Evolutionary conservation across 2,797 vertebrate species (phyloP).

Genomic region (Danio albolineatus): DNA sequence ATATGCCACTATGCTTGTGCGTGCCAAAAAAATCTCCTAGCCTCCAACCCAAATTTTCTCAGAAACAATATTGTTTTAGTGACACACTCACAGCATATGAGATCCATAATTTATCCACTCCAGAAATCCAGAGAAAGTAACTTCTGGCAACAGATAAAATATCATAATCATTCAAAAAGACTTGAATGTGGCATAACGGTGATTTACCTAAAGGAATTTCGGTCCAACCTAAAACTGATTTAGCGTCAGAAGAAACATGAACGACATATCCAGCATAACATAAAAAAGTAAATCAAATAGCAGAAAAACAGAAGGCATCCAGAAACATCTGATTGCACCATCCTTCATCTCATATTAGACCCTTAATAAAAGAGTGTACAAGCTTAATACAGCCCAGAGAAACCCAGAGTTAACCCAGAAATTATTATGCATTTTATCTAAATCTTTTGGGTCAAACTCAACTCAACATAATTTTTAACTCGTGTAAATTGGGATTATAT

Average conservation of each 20-base stretch:
- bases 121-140: conserved; percentile 27
- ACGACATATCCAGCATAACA: conserved; percentile 38
- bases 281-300: conserved; percentile 32
- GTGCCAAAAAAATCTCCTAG: not conserved
- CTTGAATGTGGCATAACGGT: conserved; percentile 20
- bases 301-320: conserved; percentile 38
- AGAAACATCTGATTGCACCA: conserved; percentile 36
- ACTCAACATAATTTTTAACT: conserved; percentile 42
- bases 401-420: conserved; percentile 26
- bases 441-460: conserved; percentile 18
- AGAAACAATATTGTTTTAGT: conserved; percentile 40
- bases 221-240: conserved; percentile 36
- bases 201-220: conserved; percentile 39
- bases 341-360: conserved; percentile 50
- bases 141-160: conserved; percentile 39
- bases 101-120: conserved; percentile 16
- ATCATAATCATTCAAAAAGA: conserved; percentile 36
- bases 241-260: conserved; percentile 25
- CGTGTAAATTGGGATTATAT: conserved; percentile 34
- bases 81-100: conserved; percentile 26
- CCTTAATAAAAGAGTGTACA: conserved; percentile 54
- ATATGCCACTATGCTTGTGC: conserved; percentile 6
- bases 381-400: conserved; percentile 50
- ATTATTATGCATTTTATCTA: conserved; percentile 59
- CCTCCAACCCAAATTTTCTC: conserved; percentile 7